phyloP scores from a whole-genome alignment of 2,888 invertebrate genomes.

The Thecocarcelia acutangulata region DNA sequence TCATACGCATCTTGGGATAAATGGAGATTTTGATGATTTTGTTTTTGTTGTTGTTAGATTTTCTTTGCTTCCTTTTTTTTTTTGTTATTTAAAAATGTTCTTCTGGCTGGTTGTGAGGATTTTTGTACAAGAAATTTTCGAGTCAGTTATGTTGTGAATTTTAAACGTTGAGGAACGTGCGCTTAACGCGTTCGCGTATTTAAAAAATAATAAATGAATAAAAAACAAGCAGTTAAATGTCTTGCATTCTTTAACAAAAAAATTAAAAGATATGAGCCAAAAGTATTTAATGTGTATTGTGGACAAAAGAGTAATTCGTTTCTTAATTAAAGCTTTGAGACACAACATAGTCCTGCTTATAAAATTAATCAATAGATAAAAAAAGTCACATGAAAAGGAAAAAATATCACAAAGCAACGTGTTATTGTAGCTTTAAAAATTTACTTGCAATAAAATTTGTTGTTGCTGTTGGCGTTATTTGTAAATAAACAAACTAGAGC shows the following conservation, averaged over 20 bases:
- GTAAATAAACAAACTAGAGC: slow-evolving; percentile 23
- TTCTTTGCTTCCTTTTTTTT: slow-evolving; percentile 7
- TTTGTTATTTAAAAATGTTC: slow-evolving; percentile 8
- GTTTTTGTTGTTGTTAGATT: slow-evolving; percentile 41
- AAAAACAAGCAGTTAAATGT: slow-evolving; percentile 14
- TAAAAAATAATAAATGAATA: slow-evolving; percentile 32
- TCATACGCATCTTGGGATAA: slow-evolving; percentile 68
- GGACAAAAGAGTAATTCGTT: not conserved
- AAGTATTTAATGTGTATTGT: not conserved
- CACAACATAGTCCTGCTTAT: slow-evolving; percentile 8
- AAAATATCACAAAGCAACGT: too few species aligned
- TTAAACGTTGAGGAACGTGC: slow-evolving; percentile 64
- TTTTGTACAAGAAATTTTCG: slow-evolving; percentile 65
- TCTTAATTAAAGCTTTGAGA: not conserved
- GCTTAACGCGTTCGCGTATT: slow-evolving; percentile 61
- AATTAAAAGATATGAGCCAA: not conserved
- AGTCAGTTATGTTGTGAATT: slow-evolving; percentile 69
- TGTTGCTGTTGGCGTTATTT: slow-evolving; percentile 16
- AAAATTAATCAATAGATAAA: slow-evolving; percentile 20
- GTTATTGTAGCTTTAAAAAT: not conserved
- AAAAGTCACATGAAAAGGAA: not conserved
- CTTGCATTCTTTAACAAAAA: not conserved
- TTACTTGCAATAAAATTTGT: not conserved
- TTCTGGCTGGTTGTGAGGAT: slow-evolving; percentile 48
- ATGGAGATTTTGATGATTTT: slow-evolving; percentile 63